Percentiles rank a stretch among this genome's conserved stretches.
These are phyloP conservation scores for Malthinus flaveolus DNA, from an alignment of 2,888 invertebrate species.

Conservation along the genomic window DNA sequence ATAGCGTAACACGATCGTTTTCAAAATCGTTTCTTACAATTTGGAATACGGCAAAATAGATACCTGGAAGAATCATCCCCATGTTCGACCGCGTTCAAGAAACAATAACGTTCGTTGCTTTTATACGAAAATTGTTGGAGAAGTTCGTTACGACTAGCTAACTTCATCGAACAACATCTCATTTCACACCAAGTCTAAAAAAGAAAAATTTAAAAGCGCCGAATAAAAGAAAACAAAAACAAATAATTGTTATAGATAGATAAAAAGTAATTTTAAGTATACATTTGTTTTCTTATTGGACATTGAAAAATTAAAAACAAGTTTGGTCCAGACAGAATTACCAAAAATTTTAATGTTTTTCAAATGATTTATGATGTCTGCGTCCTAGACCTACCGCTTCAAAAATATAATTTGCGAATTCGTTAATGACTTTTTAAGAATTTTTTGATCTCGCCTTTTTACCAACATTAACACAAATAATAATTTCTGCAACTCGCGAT, in stretches of 20 bases:
- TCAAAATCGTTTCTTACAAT: background rate
- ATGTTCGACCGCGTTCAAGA: constrained; percentile 14
- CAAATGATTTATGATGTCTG: constrained; percentile 36
- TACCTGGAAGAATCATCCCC: constrained; percentile 9
- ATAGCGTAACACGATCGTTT: no score
- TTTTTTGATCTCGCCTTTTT: constrained; percentile 16
- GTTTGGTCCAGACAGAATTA: constrained; percentile 32
- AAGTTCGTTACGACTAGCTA: constrained; percentile 34
- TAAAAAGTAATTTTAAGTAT: constrained; percentile 10
- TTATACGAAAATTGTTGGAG: constrained; percentile 22
- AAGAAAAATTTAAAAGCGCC: background rate
- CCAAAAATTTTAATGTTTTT: constrained; percentile 30
- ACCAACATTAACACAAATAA: constrained; percentile 11
- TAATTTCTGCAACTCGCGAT: constrained; percentile 5
- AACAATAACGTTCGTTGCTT: constrained; percentile 17
- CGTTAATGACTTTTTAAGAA: constrained; percentile 24
- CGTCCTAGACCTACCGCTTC: constrained; percentile 33
- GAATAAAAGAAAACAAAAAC: constrained; percentile 3
- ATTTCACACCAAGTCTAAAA: constrained; percentile 26
- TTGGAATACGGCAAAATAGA: background rate
- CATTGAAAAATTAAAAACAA: constrained; percentile 29
- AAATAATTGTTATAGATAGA: constrained; percentile 5
- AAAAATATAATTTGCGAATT: constrained; percentile 33
- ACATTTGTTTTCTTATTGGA: constrained; percentile 17
- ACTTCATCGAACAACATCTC: constrained; percentile 45